Evolutionary conservation across 2,888 invertebrate genomes (phyloP), one percentile per base, ranked within the genome.

Genomic region (Periphyllus acericola): DNA sequence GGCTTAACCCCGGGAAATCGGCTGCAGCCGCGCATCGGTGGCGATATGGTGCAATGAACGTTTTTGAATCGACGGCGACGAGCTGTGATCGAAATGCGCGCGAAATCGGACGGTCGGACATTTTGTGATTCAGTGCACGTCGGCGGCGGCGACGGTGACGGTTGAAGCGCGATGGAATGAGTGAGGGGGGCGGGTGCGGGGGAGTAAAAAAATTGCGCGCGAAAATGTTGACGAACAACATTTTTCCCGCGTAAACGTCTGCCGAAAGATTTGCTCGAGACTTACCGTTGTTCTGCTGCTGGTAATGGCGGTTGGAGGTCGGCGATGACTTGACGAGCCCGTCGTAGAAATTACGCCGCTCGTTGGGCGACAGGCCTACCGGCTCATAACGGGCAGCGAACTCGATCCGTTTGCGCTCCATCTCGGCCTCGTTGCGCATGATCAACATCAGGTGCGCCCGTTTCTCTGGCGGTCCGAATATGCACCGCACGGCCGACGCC

Each of bases 401-500:
- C 66, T 87, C 87, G 25, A 60, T 60, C 25, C 87, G 81, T 25
- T 87, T 81, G 25, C 81, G 87, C 19, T 87, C 87, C 87, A 87
- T 66, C 34, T 87, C 87, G 11, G 66, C 74, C 66, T 87, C 87
- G 81, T 87, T 81, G 5, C 81, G 87, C 81, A 87, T 87, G 40
- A 81, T 40, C 19, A 87, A 25, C 60, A 81, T 81, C 21, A 80
- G 72, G 8, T 81, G 87, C 17, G 74, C 87, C 40, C 87, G 81
- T 34, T 87, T 87, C 32, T 81, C 87, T 8, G 87, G 87, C 74
- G 87, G 87, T 11, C 81, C 87, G 81, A 87, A 87, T 46, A 87
- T 87, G 81, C 87, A 87, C 17, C 87, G 74, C 4, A 55, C 87
- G 2, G 87, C 87, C 74, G 87, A 75, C 60, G 81, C 74, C 74